Evolutionary conservation across 2,888 invertebrate genomes (phyloP), one percentile per base, ranked within the genome.

Genomic region (Phyllotreta striolata): DNA sequence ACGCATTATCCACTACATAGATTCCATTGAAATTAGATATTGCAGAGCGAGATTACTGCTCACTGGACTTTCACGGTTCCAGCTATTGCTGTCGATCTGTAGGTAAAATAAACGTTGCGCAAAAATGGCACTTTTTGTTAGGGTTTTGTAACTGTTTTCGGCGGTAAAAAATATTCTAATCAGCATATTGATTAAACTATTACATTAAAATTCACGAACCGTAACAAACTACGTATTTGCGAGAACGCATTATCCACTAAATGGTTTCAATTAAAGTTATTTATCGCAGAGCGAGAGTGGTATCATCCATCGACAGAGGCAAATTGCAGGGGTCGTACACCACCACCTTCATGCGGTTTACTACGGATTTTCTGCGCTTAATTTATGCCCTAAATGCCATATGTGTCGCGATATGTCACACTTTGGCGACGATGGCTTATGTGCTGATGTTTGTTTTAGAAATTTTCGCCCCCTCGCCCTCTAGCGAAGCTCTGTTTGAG

Each of bases 11-110:
- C 70, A 77, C 75, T 76, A 77, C 78, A 79, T 78, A 77, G 76
- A 75, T 68, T 76, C 77, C 78, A 78, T 79, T 78, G 78, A 79
- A 77, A 77, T 78, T 78, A 79, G 79, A 79, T 79, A 79, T 79
- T 72, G 78, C 71, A 70, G 55, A 56, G 55, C 14, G 51, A 59
- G 59, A 14, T n/a, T n/a, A n/a, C n/a, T n/a, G n/a, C n/a, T n/a
- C n/a, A n/a, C n/a, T n/a, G n/a, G n/a, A n/a, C n/a, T n/a, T n/a
- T n/a, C n/a, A n/a, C n/a, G n/a, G n/a, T n/a, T n/a, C n/a, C n/a
- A n/a, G n/a, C n/a, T n/a, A n/a, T n/a, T n/a, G n/a, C n/a, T n/a
- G n/a, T n/a, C n/a, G n/a, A n/a, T n/a, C n/a, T n/a, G n/a, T n/a
- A n/a, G n/a, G n/a, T n/a, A n/a, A n/a, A n/a, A n/a, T n/a, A n/a